These are phyloP conservation scores for Sandelia bainsii DNA, from an alignment of 2,797 vertebrate species.

Conservation along the genomic window DNA sequence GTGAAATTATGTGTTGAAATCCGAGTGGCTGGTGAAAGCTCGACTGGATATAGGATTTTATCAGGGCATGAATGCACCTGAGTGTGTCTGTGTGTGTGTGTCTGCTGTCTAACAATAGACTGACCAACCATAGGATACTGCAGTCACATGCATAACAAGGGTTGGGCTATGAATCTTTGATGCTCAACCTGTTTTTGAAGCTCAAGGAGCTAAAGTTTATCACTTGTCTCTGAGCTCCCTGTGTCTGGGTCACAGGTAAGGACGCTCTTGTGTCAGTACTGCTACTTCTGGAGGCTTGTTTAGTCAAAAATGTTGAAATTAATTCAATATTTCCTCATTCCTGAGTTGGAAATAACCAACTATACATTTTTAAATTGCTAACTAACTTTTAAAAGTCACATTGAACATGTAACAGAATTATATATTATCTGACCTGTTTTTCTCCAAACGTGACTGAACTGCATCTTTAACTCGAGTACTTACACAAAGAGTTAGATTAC, in stretches of 20 bases:
- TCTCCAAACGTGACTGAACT: background rate
- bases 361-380: background rate
- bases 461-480: background rate
- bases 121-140: constrained; percentile 69
- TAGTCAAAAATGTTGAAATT: background rate
- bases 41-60: constrained; percentile 40
- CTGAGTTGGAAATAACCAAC: background rate
- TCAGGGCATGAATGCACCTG: constrained; percentile 40
- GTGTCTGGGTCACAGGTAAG: constrained; percentile 75
- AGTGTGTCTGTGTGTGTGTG: constrained; percentile 18
- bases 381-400: background rate
- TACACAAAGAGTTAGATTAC: background rate
- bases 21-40: constrained; percentile 48
- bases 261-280: constrained; percentile 19
- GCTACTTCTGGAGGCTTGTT: constrained; percentile 13
- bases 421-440: background rate
- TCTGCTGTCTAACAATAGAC: constrained; percentile 82
- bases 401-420: background rate
- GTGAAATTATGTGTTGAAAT: constrained; percentile 55
- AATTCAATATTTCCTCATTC: background rate
- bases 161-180: constrained; percentile 78
- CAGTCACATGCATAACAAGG: constrained; percentile 81
- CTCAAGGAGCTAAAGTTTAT: constrained; percentile 63
- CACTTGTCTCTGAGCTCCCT: constrained; percentile 50
- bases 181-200: constrained; percentile 65